Evolutionary conservation across 2,888 invertebrate genomes (phyloP), one percentile per base, ranked within the genome.

Genomic region (Meloe dianella): DNA sequence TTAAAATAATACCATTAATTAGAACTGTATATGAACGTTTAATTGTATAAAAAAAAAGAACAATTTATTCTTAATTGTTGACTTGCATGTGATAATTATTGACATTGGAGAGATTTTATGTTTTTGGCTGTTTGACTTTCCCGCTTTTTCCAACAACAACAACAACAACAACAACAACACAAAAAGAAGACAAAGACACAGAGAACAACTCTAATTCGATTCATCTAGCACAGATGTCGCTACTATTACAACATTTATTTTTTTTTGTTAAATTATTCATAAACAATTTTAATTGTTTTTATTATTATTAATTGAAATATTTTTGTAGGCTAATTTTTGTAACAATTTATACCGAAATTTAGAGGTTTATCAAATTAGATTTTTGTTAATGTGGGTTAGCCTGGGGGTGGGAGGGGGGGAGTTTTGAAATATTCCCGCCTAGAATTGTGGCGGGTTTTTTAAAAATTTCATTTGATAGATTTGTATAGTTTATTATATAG

Each of bases 71-170:
- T 80, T 79, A 77, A 79, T 79, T 75, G 80, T 80, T 81, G 78
- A 81, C 78, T 80, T 83, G 82, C 82, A 83, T 82, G 82, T 83
- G 82, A 83, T 82, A 82, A 47, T 20, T n/a, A n/a, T n/a, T 74
- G 74, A 61, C 60, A 61, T 61, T 20, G 47, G 47, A 77, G 75
- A 76, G 76, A 75, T 75, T 76, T 82, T 82, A 78, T 79, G 80
- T 82, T 47, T 47, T 47, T 81, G 77, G 79, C 79, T 79, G 80
- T 81, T 81, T 75, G 60, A 77, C 76, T 73, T 75, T 75, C 78
- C 76, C 72, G 78, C 78, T 80, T 68, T 75, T 67, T 70, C 66
- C 74, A 71, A 72, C 0, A 38, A 38, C n/a, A n/a, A n/a, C n/a
- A n/a, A n/a, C n/a, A n/a, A n/a, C n/a, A n/a, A 47, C 8, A 24